Evolutionary conservation across 2,797 vertebrate species (phyloP), one percentile per base, ranked within the genome.

Genomic region (Poeciliopsis presidionis): DNA sequence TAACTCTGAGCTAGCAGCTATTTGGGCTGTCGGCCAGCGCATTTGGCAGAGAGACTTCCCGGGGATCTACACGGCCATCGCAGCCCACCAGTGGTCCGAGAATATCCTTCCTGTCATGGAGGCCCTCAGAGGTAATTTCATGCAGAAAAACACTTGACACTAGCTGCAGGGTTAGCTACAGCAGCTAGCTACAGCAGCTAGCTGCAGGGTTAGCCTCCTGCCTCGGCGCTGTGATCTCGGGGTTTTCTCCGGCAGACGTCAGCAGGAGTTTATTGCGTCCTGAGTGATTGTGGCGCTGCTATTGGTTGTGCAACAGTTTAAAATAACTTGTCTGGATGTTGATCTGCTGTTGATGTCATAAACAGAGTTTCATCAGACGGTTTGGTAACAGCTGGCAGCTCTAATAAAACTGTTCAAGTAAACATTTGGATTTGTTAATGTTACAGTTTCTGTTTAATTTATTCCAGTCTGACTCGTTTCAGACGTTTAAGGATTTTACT

Each of bases 11-110:
- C 94, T 99, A 75, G 89, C 95, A 18, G 97, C 96, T 1, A 94
- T 99, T 78, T 99, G 98, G 98, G 95, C 96, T 0, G 98, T 99
- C 33, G 98, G 98, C 77, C 97, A 99, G 36, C 95, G 93, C 59
- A 99, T 99, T 91, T 99, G 98, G 98, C 98, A 99, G 91, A 93
- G 98, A 81, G 98, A 99, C 78, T 99, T 98, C 87, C 98, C 98
- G 4, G 98, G 97, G 18, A 96, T 98, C 94, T 99, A 99, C 85
- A 92, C 96, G 0, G 91, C 97, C 73, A 99, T 99, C 77, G 90
- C 91, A 28, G 96, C 97, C 0, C 95, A 95, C 88, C 97, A 97
- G 89, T 99, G 98, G 98, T 97, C 98, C 0, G 98, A 99, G 92
- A 95, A 94, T 1, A 96, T 99, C 67, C 96, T 97, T 65, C 98